Conservation (phyloP, 1,140 invertebrate species). For the Stegodyphus dumicola region DNA sequence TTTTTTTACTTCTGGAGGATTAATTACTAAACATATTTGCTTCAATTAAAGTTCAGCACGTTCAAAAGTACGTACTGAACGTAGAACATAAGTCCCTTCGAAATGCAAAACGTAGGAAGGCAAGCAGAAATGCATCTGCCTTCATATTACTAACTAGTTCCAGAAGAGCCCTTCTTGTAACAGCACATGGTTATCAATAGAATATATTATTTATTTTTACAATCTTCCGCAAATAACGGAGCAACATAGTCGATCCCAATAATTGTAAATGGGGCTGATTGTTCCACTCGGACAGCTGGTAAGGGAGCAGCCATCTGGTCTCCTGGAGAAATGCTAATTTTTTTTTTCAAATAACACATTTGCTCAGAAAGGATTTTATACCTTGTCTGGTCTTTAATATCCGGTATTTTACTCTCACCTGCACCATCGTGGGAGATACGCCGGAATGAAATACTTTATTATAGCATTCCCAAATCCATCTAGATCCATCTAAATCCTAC, state of each 20-base stretch:
- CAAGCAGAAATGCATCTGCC: neutral
- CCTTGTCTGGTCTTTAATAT: too few species aligned
- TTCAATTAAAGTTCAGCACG: slow-evolving; percentile 49
- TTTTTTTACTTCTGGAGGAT: neutral
- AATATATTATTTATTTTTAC: slow-evolving; percentile 1
- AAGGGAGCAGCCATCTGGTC: neutral
- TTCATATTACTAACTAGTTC: neutral
- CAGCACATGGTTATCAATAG: slow-evolving; percentile 13
- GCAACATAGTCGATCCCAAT: neutral
- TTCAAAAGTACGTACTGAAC: slow-evolving; percentile 64
- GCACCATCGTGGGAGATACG: too few species aligned
- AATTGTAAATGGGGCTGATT: neutral
- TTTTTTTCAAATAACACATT: slow-evolving; percentile 1
- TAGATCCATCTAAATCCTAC: too few species aligned
- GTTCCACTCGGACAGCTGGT: neutral
- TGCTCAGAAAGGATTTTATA: too few species aligned
- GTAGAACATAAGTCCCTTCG: neutral
- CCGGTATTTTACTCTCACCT: too few species aligned
- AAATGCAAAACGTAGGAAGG: neutral
- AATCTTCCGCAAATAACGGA: neutral
- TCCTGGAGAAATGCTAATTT: neutral
- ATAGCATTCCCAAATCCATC: too few species aligned
- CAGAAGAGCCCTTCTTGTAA: neutral
- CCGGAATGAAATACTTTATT: too few species aligned
- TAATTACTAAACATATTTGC: neutral